These are phyloP conservation scores for Philypnodon macrostomus DNA, from an alignment of 2,797 vertebrate genomes.

Conservation along the genomic window DNA sequence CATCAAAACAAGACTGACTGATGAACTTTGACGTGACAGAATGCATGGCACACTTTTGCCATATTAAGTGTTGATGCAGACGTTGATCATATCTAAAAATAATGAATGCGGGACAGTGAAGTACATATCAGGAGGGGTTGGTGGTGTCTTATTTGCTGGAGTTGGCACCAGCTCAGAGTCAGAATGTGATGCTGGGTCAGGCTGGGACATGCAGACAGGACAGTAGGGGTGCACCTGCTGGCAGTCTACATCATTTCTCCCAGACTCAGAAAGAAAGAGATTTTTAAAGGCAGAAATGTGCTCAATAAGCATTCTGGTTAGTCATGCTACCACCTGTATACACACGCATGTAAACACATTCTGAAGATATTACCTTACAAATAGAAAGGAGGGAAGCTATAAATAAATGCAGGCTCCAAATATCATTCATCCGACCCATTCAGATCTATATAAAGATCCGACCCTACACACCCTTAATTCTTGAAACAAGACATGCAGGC, in stretches of 20 bases:
- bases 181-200: constrained; percentile 72
- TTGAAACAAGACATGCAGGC: constrained; percentile 15
- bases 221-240: constrained; percentile 49
- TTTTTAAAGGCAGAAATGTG: background rate
- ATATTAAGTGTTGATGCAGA: constrained; percentile 72
- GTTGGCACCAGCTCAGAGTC: constrained; percentile 58
- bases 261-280: constrained; percentile 46
- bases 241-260: constrained; percentile 52
- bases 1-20: constrained; percentile 24
- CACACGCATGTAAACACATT: constrained; percentile 30
- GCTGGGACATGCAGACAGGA: constrained; percentile 52
- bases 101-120: constrained; percentile 65
- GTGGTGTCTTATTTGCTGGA: constrained; percentile 71
- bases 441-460: no score
- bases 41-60: constrained; percentile 57
- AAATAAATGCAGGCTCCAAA: constrained; percentile 53
- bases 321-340: constrained; percentile 8
- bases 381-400: constrained; percentile 68
- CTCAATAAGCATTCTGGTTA: constrained; percentile 1
- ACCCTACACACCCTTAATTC: constrained; percentile 23
- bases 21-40: constrained; percentile 34
- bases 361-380: constrained; percentile 62
- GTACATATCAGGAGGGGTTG: constrained; percentile 56
- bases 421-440: constrained; percentile 20
- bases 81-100: constrained; percentile 78